Evolutionary conservation across 2,113 vertebrate species (phyloP).

Genomic region (Sinocyclocheilus rhinocerous): DNA sequence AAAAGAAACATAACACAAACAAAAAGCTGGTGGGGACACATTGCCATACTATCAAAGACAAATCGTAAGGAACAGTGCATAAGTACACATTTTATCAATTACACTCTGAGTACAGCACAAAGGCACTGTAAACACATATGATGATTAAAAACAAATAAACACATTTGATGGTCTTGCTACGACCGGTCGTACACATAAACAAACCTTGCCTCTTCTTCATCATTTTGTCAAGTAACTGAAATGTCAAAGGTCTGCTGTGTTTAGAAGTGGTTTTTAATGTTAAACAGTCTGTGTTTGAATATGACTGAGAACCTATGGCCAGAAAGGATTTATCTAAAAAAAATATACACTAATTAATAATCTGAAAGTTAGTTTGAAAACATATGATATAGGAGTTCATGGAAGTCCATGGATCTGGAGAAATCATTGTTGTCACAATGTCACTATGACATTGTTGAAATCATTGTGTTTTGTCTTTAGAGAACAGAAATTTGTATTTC

Average conservation of each 20-base stretch:
- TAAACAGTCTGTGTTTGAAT: conserved; percentile 14
- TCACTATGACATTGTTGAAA: no score
- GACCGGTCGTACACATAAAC: conserved; percentile 45
- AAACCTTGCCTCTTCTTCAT: conserved; percentile 30
- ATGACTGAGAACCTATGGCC: background rate
- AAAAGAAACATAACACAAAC: conserved; percentile 28
- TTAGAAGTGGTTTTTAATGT: conserved; percentile 6
- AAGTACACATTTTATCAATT: conserved; percentile 49
- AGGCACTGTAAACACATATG: conserved; percentile 55
- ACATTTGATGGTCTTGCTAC: conserved; percentile 38
- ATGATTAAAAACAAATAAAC: conserved; percentile 63
- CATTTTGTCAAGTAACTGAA: conserved; percentile 40
- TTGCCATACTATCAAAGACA: conserved; percentile 42
- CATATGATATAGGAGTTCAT: background rate
- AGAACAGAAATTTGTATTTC: conserved; percentile 22
- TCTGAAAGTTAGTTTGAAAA: background rate
- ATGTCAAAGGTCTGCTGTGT: conserved; percentile 28
- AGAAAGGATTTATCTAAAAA: background rate
- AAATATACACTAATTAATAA: background rate
- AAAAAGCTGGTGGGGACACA: background rate
- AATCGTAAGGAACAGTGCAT: conserved; percentile 32
- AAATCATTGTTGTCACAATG: conserved; percentile 15
- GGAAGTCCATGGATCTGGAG: conserved; percentile 8
- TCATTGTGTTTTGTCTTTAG: conserved; percentile 34
- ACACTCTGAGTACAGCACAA: conserved; percentile 37